These are phyloP conservation scores for Drosophila baimaii DNA, from an alignment of 1,140 invertebrate species.

Conservation along the genomic window DNA sequence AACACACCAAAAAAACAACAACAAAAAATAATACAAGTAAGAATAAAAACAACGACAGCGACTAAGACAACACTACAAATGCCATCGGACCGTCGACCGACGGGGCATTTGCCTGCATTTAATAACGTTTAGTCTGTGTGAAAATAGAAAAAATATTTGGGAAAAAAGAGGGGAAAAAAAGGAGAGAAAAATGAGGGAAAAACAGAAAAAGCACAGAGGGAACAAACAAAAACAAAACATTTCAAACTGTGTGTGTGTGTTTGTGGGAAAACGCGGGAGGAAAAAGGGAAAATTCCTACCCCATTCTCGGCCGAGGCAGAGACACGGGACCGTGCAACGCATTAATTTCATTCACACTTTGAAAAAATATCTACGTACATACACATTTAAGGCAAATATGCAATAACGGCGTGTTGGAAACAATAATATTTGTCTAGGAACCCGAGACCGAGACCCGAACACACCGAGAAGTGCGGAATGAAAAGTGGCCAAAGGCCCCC, in stretches of 20 bases:
- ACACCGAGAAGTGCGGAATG: conserved; percentile 25
- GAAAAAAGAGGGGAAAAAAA: conserved; percentile 4
- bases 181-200: not conserved
- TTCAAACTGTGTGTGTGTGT: conserved; percentile 48
- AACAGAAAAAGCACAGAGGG: conserved; percentile 30
- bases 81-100: conserved; percentile 45
- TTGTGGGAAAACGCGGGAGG: conserved; percentile 55
- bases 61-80: conserved; percentile 63
- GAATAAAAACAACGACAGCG: conserved; percentile 38
- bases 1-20: conserved; percentile 13
- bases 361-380: conserved; percentile 59
- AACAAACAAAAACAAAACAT: conserved; percentile 62
- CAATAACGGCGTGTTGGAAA: conserved; percentile 81
- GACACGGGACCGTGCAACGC: conserved; percentile 59
- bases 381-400: conserved; percentile 78
- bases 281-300: conserved; percentile 58
- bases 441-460: conserved; percentile 37
- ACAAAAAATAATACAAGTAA: conserved; percentile 9
- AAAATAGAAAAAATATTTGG: conserved; percentile 49
- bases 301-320: conserved; percentile 33
- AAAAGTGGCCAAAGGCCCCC: conserved; percentile 21
- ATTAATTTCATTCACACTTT: conserved; percentile 83
- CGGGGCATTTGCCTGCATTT: conserved; percentile 75
- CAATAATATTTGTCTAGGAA: conserved; percentile 83
- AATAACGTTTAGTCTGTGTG: conserved; percentile 78